Conservation (phyloP, 2,888 invertebrate species). For the Metacarcinus magister region DNA sequence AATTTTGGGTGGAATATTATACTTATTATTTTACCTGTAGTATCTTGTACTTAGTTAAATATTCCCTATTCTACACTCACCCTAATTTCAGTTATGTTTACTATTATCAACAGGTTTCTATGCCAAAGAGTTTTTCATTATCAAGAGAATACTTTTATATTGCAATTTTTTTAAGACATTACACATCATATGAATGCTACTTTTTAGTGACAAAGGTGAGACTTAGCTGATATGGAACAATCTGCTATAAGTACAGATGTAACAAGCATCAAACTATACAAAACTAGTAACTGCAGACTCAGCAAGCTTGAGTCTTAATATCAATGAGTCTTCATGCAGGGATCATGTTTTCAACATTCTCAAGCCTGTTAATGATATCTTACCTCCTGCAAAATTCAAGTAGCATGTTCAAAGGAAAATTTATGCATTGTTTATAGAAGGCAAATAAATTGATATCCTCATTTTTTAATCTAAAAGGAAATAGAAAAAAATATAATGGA, state of each 20-base stretch:
- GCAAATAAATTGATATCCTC: slow-evolving; percentile 50
- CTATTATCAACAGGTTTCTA: neutral
- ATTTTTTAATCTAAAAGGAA: slow-evolving; percentile 40
- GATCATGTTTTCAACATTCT: slow-evolving; percentile 71
- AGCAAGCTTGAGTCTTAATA: slow-evolving; percentile 59
- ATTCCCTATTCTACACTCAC: neutral
- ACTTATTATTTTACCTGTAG: neutral
- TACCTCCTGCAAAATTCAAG: slow-evolving; percentile 80
- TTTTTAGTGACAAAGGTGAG: neutral
- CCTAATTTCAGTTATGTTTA: neutral
- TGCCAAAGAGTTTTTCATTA: neutral
- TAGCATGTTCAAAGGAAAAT: slow-evolving; percentile 80
- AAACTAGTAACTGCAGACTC: slow-evolving; percentile 60
- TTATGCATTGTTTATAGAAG: slow-evolving; percentile 73
- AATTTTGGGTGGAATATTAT: neutral
- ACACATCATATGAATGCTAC: neutral
- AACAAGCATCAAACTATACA: slow-evolving; percentile 62
- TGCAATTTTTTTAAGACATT: neutral
- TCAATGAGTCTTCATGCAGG: slow-evolving; percentile 70
- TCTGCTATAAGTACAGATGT: slow-evolving; percentile 53
- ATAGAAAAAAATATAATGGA: neutral
- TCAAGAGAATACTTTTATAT: neutral
- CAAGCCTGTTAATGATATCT: slow-evolving; percentile 72
- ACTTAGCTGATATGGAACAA: slow-evolving; percentile 27
- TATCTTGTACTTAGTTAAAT: neutral